These are phyloP conservation scores for Sebastes aleutianus DNA, from an alignment of 2,797 vertebrate species.

Conservation along the genomic window DNA sequence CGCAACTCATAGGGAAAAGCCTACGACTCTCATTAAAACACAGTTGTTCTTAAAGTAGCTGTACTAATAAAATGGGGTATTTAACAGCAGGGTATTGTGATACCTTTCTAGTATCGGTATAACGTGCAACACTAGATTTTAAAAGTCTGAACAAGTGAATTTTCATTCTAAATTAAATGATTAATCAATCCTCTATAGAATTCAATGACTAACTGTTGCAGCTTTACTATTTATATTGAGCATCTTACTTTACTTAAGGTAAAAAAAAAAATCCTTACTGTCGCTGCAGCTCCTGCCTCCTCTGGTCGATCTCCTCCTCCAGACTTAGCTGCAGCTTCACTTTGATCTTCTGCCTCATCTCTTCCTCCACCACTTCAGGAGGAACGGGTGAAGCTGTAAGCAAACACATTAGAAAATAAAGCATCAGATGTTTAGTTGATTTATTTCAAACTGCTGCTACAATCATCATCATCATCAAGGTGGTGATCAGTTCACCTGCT, in stretches of 20 bases:
- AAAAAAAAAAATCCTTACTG: constrained; percentile 62
- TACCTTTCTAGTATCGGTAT: no score
- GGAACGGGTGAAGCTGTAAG: not conserved
- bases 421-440: not conserved
- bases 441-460: not conserved
- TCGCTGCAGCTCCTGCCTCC: constrained; percentile 64
- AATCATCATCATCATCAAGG: not conserved
- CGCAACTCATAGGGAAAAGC: no score
- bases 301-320: constrained; percentile 71
- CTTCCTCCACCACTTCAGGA: constrained; percentile 63
- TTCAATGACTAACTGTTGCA: not conserved
- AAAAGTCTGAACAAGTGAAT: not conserved
- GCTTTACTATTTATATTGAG: not conserved
- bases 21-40: no score
- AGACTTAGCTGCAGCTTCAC: constrained; percentile 70
- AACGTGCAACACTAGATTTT: not conserved
- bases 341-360: constrained; percentile 68
- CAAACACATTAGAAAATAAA: constrained; percentile 5
- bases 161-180: not conserved
- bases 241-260: not conserved
- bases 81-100: no score
- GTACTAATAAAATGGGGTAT: no score
- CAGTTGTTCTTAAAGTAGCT: no score
- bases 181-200: no score
- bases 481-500: constrained; percentile 40